Base-by-base conservation (phyloP, 2,113 vertebrate genomes). In the Ammospiza nelsoni region DNA sequence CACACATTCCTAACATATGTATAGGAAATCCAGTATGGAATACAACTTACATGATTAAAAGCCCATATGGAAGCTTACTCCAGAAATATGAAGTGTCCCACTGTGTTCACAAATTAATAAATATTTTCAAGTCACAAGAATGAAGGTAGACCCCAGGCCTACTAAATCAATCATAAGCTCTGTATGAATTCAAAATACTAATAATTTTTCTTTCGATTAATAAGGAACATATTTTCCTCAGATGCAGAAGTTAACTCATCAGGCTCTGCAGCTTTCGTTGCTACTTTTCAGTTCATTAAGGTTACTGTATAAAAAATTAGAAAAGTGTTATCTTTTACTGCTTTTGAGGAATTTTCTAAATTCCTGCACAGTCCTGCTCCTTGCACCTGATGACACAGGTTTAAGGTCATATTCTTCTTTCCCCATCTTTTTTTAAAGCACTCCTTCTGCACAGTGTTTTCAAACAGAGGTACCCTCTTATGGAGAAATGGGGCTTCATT, bases 281-380 rank as follows among this genome's bases (percentile, higher is more conserved):
- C 25, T 75, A 4, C 31, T 15, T 33, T 46, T 73, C 44, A 66
- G 41, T 66, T 82, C 43, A 37, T 43, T 77, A 48, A 35, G 4
- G 13, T 68, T 79, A 49, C 48, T 59, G 11, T 54, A 39, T 37
- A 35, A 92, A 73, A 82, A 92, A 68, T 44, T 65, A 46, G 57
- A 75, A 43, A 75, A 87, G 24, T 48, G 23, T 80, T 75, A 75
- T 43, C 23, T 66, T 76, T 73, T 51, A 87, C 33, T 75, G 39
- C 29, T 94, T 94, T 84, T 75, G 66, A 71, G 31, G n/a, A 82
- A 89, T 74, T 94, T 94, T 83, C 44, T 74, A 25, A 75, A 84
- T 87, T 80, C 59, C 55, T 93, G 61, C n/a, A 68, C 33, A 74
- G 21, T 77, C 19, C 43, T 55, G 58, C 39, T 89, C 46, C 65